Evolutionary conservation across 1,140 invertebrate genomes (phyloP), one percentile per base, ranked within the genome.

Genomic region (Sogatella furcifera): DNA sequence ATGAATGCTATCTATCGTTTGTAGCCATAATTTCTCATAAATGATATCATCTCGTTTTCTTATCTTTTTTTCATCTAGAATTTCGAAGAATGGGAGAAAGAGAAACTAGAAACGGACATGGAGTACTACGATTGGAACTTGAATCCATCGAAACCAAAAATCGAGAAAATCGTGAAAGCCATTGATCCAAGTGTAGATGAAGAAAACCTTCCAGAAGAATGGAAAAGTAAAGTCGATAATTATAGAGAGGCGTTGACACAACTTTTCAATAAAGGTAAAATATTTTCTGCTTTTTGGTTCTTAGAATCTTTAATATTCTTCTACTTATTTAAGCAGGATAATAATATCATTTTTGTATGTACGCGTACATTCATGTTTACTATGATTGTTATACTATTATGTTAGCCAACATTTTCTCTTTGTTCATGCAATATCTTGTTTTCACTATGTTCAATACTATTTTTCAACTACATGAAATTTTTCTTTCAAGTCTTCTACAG

Each of bases 51-150:
- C 9, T 11, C 11, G 34, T 38, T 38, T 38, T 38, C 34, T 2
- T 10, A 38, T 38, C 9, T 31, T 38, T 38, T 38, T 38, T 10
- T 2, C 34, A 38, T 38, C 9, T 31, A 66, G 64, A 64, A 28
- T 5, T 57, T 64, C 52, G 64, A 64, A 60, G 53, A 55, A 43
- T 66, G 64, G 64, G 64, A 66, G 53, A 46, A 49, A 52, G 55
- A 62, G 38, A 66, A 66, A 64, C 19, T 43, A 10, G 62, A 61
- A 44, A 52, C 34, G 9, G 64, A 66, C 14, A 66, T 66, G 64
- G 64, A 66, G 52, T 59, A 57, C 21, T 66, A 66, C 38, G 59
- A 62, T 11, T 66, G 64, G 64, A 54, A 66, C 13, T 53, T 52
- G 9, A 63, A 64, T 54, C 43, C 15, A 1, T 66, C 64, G 1